A percentile compares a stretch with the other conserved stretches of the same genome.
Conservation (phyloP, 2,797 vertebrate species). For the Lagorchestes hirsutus region DNA sequence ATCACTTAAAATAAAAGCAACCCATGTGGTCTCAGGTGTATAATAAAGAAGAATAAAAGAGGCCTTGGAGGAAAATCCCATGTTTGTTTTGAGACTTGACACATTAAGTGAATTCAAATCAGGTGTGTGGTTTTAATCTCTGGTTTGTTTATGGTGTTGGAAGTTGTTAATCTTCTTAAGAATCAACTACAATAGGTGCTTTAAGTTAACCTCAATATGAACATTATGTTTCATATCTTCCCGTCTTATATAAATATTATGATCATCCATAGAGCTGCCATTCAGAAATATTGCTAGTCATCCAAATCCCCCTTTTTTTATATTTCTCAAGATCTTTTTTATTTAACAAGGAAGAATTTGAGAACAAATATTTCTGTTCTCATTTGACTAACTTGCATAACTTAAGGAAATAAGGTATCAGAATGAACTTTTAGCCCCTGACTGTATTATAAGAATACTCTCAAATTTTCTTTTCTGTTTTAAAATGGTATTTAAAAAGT, state of each 20-base stretch:
- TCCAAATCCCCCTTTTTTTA: neutral
- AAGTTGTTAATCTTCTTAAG: neutral
- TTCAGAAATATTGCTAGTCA: neutral
- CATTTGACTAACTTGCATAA: neutral
- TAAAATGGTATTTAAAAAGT: conserved; percentile 12
- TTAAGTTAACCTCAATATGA: conserved; percentile 41
- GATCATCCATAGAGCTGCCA: neutral
- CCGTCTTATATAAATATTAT: neutral
- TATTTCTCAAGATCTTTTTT: neutral
- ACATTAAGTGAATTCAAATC: conserved; percentile 11
- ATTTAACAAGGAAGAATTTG: conserved; percentile 8
- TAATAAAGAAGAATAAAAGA: neutral
- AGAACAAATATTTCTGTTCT: neutral
- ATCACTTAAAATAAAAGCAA: conserved; percentile 51
- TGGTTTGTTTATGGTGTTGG: conserved; percentile 23
- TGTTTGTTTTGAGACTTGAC: neutral
- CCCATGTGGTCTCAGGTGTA: conserved; percentile 22
- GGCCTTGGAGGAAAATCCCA: conserved; percentile 23
- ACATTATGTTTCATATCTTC: neutral
- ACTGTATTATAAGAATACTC: neutral
- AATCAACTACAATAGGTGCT: neutral
- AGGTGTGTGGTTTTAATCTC: neutral
- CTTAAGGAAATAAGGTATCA: neutral
- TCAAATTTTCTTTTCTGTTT: neutral
- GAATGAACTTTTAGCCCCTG: neutral